These are phyloP conservation scores for Muscina levida DNA, from an alignment of 2,888 invertebrate species.

Conservation along the genomic window DNA sequence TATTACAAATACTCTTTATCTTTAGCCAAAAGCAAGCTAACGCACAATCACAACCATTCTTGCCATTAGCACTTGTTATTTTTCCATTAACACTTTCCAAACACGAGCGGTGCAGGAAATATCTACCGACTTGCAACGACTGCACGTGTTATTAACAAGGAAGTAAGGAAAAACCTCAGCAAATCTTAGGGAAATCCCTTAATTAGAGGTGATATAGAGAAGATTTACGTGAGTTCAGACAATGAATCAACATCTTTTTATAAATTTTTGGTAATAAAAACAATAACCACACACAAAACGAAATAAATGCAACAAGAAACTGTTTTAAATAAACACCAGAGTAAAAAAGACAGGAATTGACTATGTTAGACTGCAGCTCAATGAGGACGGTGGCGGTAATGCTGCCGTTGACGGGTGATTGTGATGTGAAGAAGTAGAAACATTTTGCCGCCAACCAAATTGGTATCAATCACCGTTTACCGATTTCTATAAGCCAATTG, in stretches of 20 bases:
- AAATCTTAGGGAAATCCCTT: slow-evolving; percentile 22
- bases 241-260: slow-evolving; percentile 33
- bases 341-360: not conserved
- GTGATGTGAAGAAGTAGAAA: slow-evolving; percentile 12
- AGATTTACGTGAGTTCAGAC: slow-evolving; percentile 46
- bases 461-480: slow-evolving; percentile 54
- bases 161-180: not conserved
- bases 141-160: slow-evolving; percentile 31
- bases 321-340: slow-evolving; percentile 61
- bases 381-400: slow-evolving; percentile 3
- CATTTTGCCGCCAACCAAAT: slow-evolving; percentile 61
- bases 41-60: not conserved
- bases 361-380: slow-evolving; percentile 1
- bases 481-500: slow-evolving; percentile 56
- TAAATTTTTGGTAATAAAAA: slow-evolving; percentile 44
- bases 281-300: slow-evolving; percentile 36
- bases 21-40: not conserved
- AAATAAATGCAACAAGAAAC: slow-evolving; percentile 41
- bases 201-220: slow-evolving; percentile 7
- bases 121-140: no score
- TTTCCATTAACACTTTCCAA: slow-evolving; percentile 59
- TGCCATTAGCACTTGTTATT: slow-evolving; percentile 59
- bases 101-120: slow-evolving; percentile 24
- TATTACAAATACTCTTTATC: slow-evolving; percentile 12
- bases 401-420: not conserved